Conservation (phyloP, 2,888 invertebrate genomes). For the Melinopterus prodromus region DNA sequence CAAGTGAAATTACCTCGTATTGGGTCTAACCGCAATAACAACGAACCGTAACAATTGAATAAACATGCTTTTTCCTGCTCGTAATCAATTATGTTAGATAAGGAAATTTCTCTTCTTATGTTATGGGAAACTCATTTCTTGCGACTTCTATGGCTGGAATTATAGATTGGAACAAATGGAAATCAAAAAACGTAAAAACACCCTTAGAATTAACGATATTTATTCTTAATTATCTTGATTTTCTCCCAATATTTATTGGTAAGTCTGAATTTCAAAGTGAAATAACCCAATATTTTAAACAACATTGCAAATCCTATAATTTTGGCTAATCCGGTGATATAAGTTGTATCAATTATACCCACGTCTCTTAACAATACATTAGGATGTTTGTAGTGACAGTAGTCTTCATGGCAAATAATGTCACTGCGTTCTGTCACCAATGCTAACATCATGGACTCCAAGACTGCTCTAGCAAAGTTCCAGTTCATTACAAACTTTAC, state of each 20-base stretch:
- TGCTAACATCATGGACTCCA: not conserved
- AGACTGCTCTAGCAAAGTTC: not conserved
- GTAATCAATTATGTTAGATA: not conserved
- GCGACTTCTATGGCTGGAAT: no score
- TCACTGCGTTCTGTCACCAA: not conserved
- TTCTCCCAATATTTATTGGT: not conserved
- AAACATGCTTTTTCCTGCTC: not conserved
- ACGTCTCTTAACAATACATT: not conserved
- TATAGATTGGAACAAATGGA: no score
- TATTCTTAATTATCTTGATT: no score
- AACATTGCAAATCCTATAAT: not conserved
- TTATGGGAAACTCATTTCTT: not conserved
- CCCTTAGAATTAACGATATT: no score
- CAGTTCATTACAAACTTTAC: not conserved
- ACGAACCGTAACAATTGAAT: not conserved
- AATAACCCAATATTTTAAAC: not conserved
- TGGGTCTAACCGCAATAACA: not conserved
- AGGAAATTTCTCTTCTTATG: not conserved
- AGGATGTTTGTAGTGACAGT: not conserved
- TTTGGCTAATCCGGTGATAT: not conserved
- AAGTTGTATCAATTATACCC: not conserved
- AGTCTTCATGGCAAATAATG: not conserved
- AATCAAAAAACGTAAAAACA: no score
- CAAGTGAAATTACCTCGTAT: not conserved
- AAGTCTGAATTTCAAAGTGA: not conserved